phyloP scores from a whole-genome alignment of 2,113 vertebrate genomes.

The Festucalex cinctus region DNA sequence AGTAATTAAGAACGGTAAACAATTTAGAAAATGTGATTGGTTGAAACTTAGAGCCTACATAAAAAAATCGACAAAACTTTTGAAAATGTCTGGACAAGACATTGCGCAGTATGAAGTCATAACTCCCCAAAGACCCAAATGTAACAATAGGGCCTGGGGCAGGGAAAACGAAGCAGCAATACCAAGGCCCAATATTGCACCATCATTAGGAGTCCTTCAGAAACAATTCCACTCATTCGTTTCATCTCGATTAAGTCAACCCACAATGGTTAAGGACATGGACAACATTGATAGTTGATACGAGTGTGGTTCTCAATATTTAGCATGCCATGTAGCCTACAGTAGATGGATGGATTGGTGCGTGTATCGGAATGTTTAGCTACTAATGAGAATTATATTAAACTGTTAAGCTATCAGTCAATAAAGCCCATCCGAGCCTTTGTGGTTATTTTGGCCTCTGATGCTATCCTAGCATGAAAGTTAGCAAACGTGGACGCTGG shows the following conservation, averaged over 20 bases:
- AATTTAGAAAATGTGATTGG: neutral
- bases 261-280: neutral
- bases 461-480: no score
- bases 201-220: slow-evolving; percentile 15
- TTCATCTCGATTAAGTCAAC: neutral
- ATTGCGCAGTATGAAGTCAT: slow-evolving; percentile 45
- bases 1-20: neutral
- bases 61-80: slow-evolving; percentile 11
- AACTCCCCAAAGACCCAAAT: slow-evolving; percentile 15
- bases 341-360: neutral
- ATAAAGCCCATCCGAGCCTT: no score
- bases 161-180: slow-evolving; percentile 17
- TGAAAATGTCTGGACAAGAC: slow-evolving; percentile 8
- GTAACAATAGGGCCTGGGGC: slow-evolving; percentile 7
- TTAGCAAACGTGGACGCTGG: no score
- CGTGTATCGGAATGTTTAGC: no score
- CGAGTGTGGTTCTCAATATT: neutral
- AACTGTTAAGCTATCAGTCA: no score
- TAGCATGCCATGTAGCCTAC: no score
- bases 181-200: slow-evolving; percentile 14
- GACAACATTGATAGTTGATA: neutral
- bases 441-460: no score
- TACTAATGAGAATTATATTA: no score
- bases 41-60: neutral
- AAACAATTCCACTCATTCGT: neutral